Conservation (phyloP, 2,113 vertebrate genomes). For the Cyanistes caeruleus region DNA sequence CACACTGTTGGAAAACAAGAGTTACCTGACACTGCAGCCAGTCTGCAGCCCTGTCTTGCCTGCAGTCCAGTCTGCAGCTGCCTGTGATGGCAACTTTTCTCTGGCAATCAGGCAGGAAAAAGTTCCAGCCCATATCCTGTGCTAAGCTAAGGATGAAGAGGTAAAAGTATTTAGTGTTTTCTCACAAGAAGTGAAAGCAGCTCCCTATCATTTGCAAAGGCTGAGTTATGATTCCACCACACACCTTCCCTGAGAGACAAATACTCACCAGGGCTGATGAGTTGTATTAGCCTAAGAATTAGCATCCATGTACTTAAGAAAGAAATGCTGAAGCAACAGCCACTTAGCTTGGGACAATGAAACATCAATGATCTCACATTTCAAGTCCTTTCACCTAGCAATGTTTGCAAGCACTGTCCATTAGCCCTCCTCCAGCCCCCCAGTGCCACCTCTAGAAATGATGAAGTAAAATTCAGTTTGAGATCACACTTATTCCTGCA, state of each 20-base stretch:
- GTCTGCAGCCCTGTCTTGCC: background rate
- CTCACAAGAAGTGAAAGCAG: background rate
- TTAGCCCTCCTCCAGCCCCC: background rate
- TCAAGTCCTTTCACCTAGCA: background rate
- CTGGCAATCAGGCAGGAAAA: background rate
- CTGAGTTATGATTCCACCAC: background rate
- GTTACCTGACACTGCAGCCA: background rate
- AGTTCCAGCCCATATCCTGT: background rate
- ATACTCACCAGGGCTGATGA: background rate
- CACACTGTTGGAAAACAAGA: background rate
- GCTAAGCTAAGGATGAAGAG: background rate
- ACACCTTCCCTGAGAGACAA: background rate
- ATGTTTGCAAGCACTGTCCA: background rate
- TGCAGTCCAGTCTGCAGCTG: background rate
- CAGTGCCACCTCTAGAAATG: constrained; percentile 33
- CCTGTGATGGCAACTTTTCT: background rate
- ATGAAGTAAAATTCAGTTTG: constrained; percentile 32
- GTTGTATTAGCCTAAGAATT: constrained; percentile 28
- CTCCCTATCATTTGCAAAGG: background rate
- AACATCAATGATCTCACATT: background rate
- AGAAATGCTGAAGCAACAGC: constrained; percentile 45
- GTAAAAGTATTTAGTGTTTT: background rate
- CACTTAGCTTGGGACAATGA: background rate
- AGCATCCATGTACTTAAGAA: background rate
- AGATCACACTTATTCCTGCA: constrained; percentile 6